A percentile compares a stretch with the other conserved stretches of the same genome.
These are phyloP conservation scores for Onchidella celtica DNA, from an alignment of 2,888 invertebrate species.

Conservation along the genomic window DNA sequence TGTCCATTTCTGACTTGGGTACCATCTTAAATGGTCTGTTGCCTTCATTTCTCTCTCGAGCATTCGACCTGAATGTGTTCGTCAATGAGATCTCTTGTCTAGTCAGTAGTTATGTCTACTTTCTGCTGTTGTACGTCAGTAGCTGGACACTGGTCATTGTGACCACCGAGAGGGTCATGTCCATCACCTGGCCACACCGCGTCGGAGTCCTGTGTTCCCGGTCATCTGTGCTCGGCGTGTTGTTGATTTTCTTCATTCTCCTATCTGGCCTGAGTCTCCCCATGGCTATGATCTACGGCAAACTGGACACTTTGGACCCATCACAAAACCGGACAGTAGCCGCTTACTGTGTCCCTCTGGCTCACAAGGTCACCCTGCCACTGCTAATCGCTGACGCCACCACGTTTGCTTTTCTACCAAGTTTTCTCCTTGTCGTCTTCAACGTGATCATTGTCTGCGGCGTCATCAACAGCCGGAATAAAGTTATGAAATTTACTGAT, in stretches of 20 bases:
- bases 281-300: neutral
- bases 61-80: neutral
- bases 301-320: neutral
- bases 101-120: neutral
- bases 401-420: conserved; percentile 3
- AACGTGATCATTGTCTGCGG: too few species aligned
- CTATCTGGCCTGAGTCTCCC: too few species aligned
- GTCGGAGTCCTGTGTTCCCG: neutral
- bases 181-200: conserved; percentile 5
- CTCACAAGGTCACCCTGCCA: too few species aligned
- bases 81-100: neutral
- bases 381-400: neutral
- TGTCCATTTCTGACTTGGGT: neutral
- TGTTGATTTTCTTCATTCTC: neutral
- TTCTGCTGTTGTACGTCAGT: neutral
- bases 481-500: neutral
- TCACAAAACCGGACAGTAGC: neutral
- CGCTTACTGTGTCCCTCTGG: neutral
- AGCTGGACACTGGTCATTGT: conserved; percentile 8
- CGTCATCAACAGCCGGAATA: neutral
- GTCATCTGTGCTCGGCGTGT: neutral
- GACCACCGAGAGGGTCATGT: neutral
- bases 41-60: neutral
- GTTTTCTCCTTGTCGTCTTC: too few species aligned
- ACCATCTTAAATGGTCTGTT: neutral